Base-by-base conservation (phyloP, 2,113 vertebrate genomes). In the Zingel zingel region DNA sequence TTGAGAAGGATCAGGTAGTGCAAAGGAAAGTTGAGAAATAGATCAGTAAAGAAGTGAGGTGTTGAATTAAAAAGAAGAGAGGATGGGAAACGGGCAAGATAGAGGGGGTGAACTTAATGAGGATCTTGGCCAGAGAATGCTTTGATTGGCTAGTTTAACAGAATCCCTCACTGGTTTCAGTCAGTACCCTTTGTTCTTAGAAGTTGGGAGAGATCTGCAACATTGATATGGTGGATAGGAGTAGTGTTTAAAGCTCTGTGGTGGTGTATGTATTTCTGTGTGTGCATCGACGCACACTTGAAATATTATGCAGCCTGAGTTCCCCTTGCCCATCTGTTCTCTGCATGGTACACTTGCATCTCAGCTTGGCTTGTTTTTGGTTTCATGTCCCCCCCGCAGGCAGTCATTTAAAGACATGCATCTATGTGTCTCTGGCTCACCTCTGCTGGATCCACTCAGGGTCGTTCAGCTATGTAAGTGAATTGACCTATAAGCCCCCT, bases 331-430 rank as follows among this genome's bases (percentile, higher is more conserved):
- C 86, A 92, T 91, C 88, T 92, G 88, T 84, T 91, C 83, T 72
- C 87, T 33, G 48, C 56, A 53, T 84, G 84, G 81, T 84, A 66
- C 57, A 74, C 88, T 89, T 82, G 84, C 64, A 70, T 90, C 83
- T 87, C 86, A 83, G 74, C 68, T 79, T 77, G 88, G 76, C 84
- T 94, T 89, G 86, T 88, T 83, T 87, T 83, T 81, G 71, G 77
- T 86, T 86, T 74, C 71, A 74, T 69, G 59, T 87, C 70, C 66
- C 85, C 85, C 87, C 91, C 82, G 81, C 86, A 88, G 91, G 86
- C 88, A 92, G 82, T 76, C 86, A 77, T 92, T 88, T 89, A 90
- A 90, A 89, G 83, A 91, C 87, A 88, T 69, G 73, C 65, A 82
- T 92, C 79, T 77, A 5, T 83, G 83, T 79, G 87, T 83, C 69